phyloP scores from a whole-genome alignment of 2,113 vertebrate genomes.

The Prionailurus bengalensis region DNA sequence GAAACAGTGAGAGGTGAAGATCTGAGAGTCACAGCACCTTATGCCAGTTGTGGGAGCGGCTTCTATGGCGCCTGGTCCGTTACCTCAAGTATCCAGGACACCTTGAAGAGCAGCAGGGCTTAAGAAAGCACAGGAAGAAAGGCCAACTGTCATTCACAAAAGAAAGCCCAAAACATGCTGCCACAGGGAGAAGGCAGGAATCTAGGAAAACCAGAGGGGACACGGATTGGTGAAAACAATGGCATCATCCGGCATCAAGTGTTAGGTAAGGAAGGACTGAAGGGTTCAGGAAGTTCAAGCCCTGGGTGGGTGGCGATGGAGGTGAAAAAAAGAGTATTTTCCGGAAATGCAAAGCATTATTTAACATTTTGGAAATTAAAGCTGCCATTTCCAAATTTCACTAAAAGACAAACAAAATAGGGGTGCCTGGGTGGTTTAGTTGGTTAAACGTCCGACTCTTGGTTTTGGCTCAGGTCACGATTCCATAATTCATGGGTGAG shows the following conservation, averaged over 20 bases:
- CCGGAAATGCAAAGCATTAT: background rate
- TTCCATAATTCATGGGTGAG: no score
- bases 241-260: background rate
- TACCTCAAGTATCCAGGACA: background rate
- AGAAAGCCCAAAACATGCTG: background rate
- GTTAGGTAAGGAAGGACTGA: background rate
- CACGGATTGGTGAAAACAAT: background rate
- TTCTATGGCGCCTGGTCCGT: background rate
- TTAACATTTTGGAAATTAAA: background rate
- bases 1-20: background rate
- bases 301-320: background rate
- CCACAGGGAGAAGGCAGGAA: background rate
- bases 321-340: background rate
- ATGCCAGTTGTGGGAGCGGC: no score
- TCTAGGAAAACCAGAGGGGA: background rate
- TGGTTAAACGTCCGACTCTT: no score
- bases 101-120: background rate
- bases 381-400: background rate
- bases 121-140: background rate
- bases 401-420: background rate
- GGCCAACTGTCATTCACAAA: background rate
- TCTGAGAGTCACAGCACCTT: background rate
- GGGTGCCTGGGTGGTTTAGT: no score
- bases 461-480: background rate
- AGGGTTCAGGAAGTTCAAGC: background rate